Evolutionary conservation across 2,113 vertebrate genomes (phyloP), one percentile per base, ranked within the genome.

Genomic region (Malurus alboscapulatus): DNA sequence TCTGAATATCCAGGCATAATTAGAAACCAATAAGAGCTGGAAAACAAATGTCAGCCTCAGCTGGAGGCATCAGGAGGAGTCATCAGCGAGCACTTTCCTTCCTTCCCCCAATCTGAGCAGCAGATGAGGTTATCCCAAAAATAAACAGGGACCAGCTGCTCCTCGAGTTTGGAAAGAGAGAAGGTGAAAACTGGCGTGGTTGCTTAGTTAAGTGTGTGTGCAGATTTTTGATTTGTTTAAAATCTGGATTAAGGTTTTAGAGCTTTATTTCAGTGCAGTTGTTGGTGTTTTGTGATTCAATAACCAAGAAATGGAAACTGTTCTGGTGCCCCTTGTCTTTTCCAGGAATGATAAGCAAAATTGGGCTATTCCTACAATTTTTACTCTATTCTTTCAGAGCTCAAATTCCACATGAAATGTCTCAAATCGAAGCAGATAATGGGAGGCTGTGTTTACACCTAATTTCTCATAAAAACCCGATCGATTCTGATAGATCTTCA

Each of bases 21-120:
- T 95, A 96, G 94, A 76, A 88, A 48, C 94, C 91, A 88, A 40
- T 88, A 89, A 92, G 18, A 77, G 91, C 95, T 89, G 63, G 54
- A 92, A 95, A 95, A 91, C 92, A 92, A 96, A 92, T 76, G 87
- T 50, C 93, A 95, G 93, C 67, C 81, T 91, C 94, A 96, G 95
- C 94, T 94, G 94, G 94, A 96, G 67, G 84, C 83, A 94, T 73
- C 93, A 85, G 84, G 78, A 95, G 51, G 87, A 94, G 71, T 47
- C 81, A 94, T 91, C 94, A 94, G 71, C 22, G 62, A 92, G 44
- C 36, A 58, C 87, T 85, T 80, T 68, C 77, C 83, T 78, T 75
- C 92, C 87, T 78, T 79, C 62, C 86, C 92, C 80, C 92, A 69
- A 9, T 62, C 67, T 67, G 93, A 94, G 62, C 91, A 91, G 84